Conservation (phyloP, 2,113 vertebrate genomes). For the Entomyzon cyanotis region DNA sequence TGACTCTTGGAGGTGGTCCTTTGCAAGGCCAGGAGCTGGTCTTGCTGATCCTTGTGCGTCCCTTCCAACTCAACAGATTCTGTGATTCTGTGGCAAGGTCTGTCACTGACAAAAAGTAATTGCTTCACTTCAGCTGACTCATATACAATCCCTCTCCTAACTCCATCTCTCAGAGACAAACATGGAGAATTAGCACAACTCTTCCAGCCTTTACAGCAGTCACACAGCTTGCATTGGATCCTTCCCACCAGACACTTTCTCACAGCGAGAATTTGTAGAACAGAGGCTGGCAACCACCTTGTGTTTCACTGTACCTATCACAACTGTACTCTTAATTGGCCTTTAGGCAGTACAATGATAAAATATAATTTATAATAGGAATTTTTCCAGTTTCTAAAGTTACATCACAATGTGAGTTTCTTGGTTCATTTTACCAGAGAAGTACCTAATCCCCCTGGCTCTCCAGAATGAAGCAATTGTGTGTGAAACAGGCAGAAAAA, state of each 20-base stretch:
- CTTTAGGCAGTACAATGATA: neutral
- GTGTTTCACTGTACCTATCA: neutral
- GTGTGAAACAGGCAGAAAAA: neutral
- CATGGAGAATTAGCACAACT: neutral
- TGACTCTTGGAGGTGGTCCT: neutral
- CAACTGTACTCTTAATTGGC: neutral
- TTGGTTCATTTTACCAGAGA: neutral
- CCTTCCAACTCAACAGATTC: neutral
- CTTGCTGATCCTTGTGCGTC: neutral
- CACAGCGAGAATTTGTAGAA: neutral
- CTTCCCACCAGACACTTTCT: neutral
- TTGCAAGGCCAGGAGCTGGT: neutral
- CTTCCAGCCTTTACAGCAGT: neutral
- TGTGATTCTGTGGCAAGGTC: neutral
- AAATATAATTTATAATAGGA: neutral
- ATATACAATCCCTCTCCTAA: neutral
- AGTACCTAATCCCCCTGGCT: neutral
- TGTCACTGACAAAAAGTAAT: neutral
- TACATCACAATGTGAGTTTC: neutral
- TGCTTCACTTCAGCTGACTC: neutral
- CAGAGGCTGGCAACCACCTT: neutral
- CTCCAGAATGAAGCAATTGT: neutral
- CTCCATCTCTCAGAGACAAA: neutral
- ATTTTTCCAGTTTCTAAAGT: neutral
- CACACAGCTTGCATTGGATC: neutral